phyloP scores from a whole-genome alignment of 2,888 invertebrate genomes.

The Agonopterix heracliana region DNA sequence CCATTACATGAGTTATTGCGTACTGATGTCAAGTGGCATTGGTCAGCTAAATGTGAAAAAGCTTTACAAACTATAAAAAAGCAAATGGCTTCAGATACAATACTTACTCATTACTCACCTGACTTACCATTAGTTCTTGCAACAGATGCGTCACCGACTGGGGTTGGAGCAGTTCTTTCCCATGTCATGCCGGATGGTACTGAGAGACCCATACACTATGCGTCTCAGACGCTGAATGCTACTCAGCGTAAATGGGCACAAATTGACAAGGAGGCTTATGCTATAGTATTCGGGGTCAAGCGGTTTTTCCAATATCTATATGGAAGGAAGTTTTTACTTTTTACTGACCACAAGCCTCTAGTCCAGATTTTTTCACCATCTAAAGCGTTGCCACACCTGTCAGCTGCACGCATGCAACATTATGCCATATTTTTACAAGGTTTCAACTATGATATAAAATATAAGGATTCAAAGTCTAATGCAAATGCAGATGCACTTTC shows the following conservation, averaged over 20 bases:
- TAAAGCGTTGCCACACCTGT: conserved; percentile 5
- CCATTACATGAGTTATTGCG: conserved; percentile 1
- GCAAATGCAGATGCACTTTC: conserved; percentile 13
- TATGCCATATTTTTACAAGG: conserved; percentile 12
- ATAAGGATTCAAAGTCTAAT: conserved; percentile 9
- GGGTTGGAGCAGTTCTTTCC: background rate
- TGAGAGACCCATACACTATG: background rate
- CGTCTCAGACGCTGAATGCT: background rate
- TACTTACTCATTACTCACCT: no score
- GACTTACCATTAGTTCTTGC: no score
- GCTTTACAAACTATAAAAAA: no score
- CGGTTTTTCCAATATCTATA: conserved; percentile 12
- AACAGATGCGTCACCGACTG: background rate
- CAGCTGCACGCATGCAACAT: conserved; percentile 10
- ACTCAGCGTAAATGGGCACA: background rate
- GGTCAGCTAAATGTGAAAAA: conserved; percentile 1
- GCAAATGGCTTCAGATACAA: no score
- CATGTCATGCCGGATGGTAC: background rate
- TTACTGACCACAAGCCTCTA: conserved; percentile 11
- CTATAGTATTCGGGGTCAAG: background rate
- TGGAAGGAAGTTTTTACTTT: conserved; percentile 8
- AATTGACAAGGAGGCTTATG: background rate
- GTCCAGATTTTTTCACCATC: background rate
- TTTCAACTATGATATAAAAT: conserved; percentile 9
- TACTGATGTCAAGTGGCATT: background rate